phyloP scores from a whole-genome alignment of 2,797 vertebrate genomes.

The Mormyrops boulengeri region DNA sequence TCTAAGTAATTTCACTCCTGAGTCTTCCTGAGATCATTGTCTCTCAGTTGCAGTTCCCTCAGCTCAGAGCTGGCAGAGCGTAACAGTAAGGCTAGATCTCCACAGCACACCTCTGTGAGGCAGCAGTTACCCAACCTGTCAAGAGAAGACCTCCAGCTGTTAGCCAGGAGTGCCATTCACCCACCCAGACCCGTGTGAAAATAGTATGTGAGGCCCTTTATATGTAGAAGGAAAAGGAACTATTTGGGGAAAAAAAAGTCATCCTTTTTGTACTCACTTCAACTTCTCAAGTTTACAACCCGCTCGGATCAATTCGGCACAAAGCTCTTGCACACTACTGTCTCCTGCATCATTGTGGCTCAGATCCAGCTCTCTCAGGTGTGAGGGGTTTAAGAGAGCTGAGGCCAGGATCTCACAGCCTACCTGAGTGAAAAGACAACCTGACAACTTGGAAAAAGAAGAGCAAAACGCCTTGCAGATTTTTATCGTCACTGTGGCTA shows the following conservation, averaged over 20 bases:
- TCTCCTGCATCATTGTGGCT: constrained; percentile 11
- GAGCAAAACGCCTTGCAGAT: background rate
- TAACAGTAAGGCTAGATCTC: background rate
- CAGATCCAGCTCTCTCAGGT: constrained; percentile 20
- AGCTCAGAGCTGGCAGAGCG: background rate
- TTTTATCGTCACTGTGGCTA: background rate
- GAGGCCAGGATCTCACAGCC: background rate
- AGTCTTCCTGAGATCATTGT: background rate
- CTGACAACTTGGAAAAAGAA: background rate
- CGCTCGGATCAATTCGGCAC: background rate
- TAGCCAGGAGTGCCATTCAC: background rate
- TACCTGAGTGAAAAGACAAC: background rate
- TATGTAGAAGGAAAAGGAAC: background rate
- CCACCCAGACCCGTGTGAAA: background rate
- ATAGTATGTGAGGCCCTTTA: background rate
- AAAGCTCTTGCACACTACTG: background rate
- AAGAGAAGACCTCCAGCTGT: background rate
- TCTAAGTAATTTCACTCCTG: background rate
- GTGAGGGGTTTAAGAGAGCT: constrained; percentile 17
- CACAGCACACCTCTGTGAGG: constrained; percentile 3
- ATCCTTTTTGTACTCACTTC: background rate
- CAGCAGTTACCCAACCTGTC: background rate
- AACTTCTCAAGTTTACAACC: constrained; percentile 8
- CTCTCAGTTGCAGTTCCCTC: background rate
- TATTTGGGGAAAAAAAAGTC: background rate